phyloP scores from a whole-genome alignment of 2,113 vertebrate genomes.

The Mesocricetus auratus region DNA sequence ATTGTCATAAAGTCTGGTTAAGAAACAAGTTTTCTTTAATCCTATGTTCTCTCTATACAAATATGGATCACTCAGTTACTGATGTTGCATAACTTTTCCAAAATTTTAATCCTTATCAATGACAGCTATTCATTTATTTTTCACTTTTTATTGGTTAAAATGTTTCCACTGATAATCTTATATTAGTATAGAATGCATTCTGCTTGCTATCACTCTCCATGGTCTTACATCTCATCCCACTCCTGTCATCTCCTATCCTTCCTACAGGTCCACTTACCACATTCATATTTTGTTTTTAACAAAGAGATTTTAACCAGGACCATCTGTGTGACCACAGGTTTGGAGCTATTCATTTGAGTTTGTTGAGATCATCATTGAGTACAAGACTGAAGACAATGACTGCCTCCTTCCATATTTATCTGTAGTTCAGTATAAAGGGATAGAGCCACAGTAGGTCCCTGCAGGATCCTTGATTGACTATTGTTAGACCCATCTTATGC shows the following conservation, averaged over 20 bases:
- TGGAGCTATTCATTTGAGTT: neutral
- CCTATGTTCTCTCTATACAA: neutral
- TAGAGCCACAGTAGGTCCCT: neutral
- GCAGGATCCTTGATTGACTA: neutral
- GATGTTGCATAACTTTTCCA: neutral
- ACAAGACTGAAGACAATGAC: neutral
- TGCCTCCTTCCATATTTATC: neutral
- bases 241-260: neutral
- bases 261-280: neutral
- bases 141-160: neutral
- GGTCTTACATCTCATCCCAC: neutral
- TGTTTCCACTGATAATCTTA: neutral
- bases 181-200: neutral
- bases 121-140: neutral
- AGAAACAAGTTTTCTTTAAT: slow-evolving; percentile 39
- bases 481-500: neutral
- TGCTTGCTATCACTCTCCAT: neutral
- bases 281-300: neutral
- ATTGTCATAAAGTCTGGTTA: neutral
- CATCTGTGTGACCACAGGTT: neutral
- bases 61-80: slow-evolving; percentile 11
- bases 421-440: neutral
- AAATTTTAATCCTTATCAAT: neutral
- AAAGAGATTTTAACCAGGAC: neutral
- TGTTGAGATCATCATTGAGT: neutral